A percentile compares a stretch with the other conserved stretches of the same genome.
phyloP scores from a whole-genome alignment of 2,888 invertebrate genomes.

The Troilus luridus region DNA sequence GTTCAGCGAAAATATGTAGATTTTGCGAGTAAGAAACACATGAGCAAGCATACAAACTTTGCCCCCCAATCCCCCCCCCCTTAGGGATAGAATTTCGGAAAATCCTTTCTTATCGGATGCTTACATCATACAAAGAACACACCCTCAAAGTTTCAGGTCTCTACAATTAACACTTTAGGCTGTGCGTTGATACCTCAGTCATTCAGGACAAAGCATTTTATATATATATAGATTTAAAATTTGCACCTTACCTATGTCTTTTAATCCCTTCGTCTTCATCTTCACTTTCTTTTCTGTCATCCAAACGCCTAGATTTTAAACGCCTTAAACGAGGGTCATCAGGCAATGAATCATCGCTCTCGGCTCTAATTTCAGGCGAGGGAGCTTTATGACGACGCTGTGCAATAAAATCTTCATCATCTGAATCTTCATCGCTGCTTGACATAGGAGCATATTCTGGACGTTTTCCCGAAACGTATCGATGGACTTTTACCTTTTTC shows the following conservation, averaged over 20 bases:
- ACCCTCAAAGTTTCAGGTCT: too few species aligned
- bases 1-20: too few species aligned
- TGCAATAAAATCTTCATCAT: constrained; percentile 89
- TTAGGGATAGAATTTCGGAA: too few species aligned
- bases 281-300: constrained; percentile 72
- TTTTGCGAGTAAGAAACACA: too few species aligned
- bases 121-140: too few species aligned
- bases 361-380: constrained; percentile 62
- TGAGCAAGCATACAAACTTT: too few species aligned
- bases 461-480: constrained; percentile 97
- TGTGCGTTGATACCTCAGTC: too few species aligned
- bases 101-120: too few species aligned
- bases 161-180: too few species aligned
- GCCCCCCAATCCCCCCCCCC: too few species aligned
- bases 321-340: constrained; percentile 88
- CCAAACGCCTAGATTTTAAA: constrained; percentile 71
- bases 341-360: constrained; percentile 68
- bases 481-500: constrained; percentile 99
- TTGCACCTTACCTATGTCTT: constrained; percentile 69
- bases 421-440: constrained; percentile 90
- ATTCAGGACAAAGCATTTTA: too few species aligned
- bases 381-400: constrained; percentile 66
- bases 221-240: neutral
- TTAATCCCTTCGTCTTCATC: constrained; percentile 71
- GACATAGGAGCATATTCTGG: constrained; percentile 94